A percentile compares a stretch with the other conserved stretches of the same genome.
Conservation (phyloP, 2,888 invertebrate genomes). For the Eilema griseolum region DNA sequence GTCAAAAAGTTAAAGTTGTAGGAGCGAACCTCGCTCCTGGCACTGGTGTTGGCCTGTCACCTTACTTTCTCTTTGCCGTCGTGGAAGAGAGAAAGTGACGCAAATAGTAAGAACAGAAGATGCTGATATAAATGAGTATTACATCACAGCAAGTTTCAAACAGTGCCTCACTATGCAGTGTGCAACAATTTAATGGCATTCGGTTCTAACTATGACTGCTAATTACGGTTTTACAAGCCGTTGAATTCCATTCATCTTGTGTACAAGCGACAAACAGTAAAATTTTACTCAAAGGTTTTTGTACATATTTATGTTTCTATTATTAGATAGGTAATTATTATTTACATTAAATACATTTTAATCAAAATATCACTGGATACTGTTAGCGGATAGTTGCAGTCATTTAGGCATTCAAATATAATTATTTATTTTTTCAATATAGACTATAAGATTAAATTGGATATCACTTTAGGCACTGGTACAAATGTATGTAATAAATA, state of each 20-base stretch:
- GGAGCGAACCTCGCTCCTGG: slow-evolving; percentile 22
- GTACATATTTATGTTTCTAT: not conserved
- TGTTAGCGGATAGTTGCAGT: not conserved
- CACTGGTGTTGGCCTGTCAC: slow-evolving; percentile 28
- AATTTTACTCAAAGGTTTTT: not conserved
- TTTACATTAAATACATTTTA: not conserved
- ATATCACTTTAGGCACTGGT: slow-evolving; percentile 33
- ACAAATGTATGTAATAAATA: slow-evolving; percentile 44
- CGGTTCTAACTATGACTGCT: slow-evolving; percentile 41
- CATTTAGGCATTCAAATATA: not conserved
- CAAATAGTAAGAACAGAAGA: slow-evolving; percentile 26
- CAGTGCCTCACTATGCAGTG: not conserved
- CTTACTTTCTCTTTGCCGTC: slow-evolving; percentile 31
- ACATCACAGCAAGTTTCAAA: slow-evolving; percentile 16
- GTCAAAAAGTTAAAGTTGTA: slow-evolving; percentile 40
- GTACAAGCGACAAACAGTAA: not conserved
- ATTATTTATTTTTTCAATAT: slow-evolving; percentile 5
- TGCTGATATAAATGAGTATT: slow-evolving; percentile 17
- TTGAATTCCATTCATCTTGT: not conserved
- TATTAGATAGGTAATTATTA: not conserved
- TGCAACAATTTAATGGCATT: slow-evolving; percentile 18
- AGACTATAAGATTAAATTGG: slow-evolving; percentile 21
- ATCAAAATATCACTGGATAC: slow-evolving; percentile 18
- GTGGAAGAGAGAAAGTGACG: slow-evolving; percentile 23
- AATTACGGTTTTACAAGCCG: slow-evolving; percentile 18